These are phyloP conservation scores for Eutolmus rufibarbis DNA, from an alignment of 2,888 invertebrate species.

Conservation along the genomic window DNA sequence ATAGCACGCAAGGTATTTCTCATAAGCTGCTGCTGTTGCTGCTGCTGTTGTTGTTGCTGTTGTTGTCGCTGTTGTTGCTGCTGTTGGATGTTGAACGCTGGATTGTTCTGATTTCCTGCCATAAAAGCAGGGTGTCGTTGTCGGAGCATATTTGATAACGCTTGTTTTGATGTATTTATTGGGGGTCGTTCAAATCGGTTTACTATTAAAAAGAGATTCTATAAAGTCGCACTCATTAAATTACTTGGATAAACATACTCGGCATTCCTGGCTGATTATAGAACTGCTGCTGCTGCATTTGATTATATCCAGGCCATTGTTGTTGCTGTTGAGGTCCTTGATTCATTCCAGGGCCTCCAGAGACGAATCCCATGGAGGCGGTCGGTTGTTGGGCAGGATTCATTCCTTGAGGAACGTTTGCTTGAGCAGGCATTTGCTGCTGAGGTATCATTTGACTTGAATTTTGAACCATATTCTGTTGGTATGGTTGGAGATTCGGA, in stretches of 20 bases:
- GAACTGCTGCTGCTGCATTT: slow-evolving; percentile 56
- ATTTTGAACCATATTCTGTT: slow-evolving; percentile 62
- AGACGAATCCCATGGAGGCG: slow-evolving; percentile 59
- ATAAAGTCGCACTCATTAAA: background rate
- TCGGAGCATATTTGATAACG: slow-evolving; percentile 84
- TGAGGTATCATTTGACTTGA: slow-evolving; percentile 63
- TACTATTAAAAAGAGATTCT: slow-evolving; percentile 51
- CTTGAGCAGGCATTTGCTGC: slow-evolving; percentile 58
- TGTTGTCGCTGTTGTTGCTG: slow-evolving; percentile 54
- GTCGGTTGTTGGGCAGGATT: slow-evolving; percentile 55
- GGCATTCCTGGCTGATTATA: slow-evolving; percentile 60
- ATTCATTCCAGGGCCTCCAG: slow-evolving; percentile 61
- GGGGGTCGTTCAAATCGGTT: slow-evolving; percentile 63
- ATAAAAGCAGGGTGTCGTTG: slow-evolving; percentile 70
- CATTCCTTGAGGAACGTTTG: slow-evolving; percentile 58
- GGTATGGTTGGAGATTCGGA: slow-evolving; percentile 64
- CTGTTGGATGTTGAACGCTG: slow-evolving; percentile 56
- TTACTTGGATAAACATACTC: slow-evolving; percentile 51
- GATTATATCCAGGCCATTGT: slow-evolving; percentile 60
- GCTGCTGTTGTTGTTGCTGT: slow-evolving; percentile 53
- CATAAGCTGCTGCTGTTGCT: slow-evolving; percentile 58
- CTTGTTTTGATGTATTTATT: slow-evolving; percentile 82
- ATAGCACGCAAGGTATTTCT: slow-evolving; percentile 59
- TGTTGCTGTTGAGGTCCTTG: slow-evolving; percentile 60
- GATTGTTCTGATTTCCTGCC: slow-evolving; percentile 58